These are phyloP conservation scores for Leptura quadrifasciata DNA, from an alignment of 2,888 invertebrate genomes.

Conservation along the genomic window DNA sequence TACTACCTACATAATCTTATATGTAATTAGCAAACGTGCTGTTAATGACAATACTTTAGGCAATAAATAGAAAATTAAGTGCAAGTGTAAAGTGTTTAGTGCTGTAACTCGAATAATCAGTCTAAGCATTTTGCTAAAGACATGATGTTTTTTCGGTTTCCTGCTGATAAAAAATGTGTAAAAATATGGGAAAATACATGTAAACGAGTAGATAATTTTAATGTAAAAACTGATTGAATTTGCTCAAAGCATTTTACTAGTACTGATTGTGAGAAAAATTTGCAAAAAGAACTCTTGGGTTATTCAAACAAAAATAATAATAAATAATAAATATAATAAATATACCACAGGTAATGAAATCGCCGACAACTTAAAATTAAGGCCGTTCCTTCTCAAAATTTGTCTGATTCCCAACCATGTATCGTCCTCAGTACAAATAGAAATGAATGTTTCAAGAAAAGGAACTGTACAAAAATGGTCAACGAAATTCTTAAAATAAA, in stretches of 20 bases:
- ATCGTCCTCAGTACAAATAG: neutral
- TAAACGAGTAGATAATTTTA: slow-evolving; percentile 11
- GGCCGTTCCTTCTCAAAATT: slow-evolving; percentile 16
- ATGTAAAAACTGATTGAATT: neutral
- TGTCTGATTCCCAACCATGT: neutral
- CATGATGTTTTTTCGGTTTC: slow-evolving; percentile 21
- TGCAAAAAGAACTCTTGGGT: neutral
- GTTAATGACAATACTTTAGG: neutral
- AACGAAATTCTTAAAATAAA: slow-evolving; percentile 2
- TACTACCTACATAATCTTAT: neutral
- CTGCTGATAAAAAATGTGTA: neutral
- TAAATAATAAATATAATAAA: too few relatives aligned
- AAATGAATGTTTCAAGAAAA: neutral
- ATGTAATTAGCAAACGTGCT: neutral
- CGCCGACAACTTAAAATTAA: slow-evolving; percentile 11
- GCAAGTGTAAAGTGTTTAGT: slow-evolving; percentile 4
- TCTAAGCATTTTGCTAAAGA: slow-evolving; percentile 3
- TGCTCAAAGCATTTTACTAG: slow-evolving; percentile 23
- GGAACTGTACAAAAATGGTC: neutral
- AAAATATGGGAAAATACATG: slow-evolving; percentile 8
- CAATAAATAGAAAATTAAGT: neutral
- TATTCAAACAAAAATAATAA: slow-evolving; percentile 19
- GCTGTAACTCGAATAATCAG: slow-evolving; percentile 15
- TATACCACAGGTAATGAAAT: too few relatives aligned
- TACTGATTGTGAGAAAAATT: neutral